Percentiles rank a stretch among this genome's conserved stretches.
Conservation (phyloP, 2,797 vertebrate species). For the Anguilla megastoma region DNA sequence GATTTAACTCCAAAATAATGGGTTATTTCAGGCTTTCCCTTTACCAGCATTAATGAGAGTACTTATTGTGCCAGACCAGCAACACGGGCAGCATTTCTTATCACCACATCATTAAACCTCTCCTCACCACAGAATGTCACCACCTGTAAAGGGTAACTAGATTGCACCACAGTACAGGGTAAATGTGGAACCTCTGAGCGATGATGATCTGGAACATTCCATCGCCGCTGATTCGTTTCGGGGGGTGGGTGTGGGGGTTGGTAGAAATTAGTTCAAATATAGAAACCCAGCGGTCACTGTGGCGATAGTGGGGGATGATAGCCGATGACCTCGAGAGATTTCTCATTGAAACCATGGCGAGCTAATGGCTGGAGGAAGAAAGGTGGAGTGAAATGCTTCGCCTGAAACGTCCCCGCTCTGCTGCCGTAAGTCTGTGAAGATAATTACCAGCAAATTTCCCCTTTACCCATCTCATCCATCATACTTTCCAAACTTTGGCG, state of each 20-base stretch:
- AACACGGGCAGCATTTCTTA: conserved; percentile 57
- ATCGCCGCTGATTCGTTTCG: conserved; percentile 33
- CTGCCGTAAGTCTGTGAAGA: conserved; percentile 11
- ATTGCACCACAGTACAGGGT: conserved; percentile 60
- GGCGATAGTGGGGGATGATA: conserved; percentile 45
- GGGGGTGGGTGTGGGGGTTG: background rate
- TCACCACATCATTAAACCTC: conserved; percentile 63
- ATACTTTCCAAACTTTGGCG: conserved; percentile 25
- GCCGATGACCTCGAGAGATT: conserved; percentile 60
- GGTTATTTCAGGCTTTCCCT: conserved; percentile 46
- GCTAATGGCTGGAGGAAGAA: conserved; percentile 43
- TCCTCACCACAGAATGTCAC: conserved; percentile 47
- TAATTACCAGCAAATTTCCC: conserved; percentile 27
- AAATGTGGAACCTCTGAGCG: conserved; percentile 58
- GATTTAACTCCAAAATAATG: conserved; percentile 57
- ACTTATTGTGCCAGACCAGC: conserved; percentile 50
- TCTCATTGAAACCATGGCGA: conserved; percentile 41
- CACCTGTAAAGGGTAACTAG: conserved; percentile 58
- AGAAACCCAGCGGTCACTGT: conserved; percentile 31
- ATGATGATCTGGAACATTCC: conserved; percentile 59
- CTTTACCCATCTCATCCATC: conserved; percentile 23
- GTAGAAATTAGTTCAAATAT: conserved; percentile 51
- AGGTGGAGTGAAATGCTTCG: conserved; percentile 48
- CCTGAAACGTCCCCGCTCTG: background rate
- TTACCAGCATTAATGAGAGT: conserved; percentile 60